Evolutionary conservation across 1,140 invertebrate genomes (phyloP).

Genomic region (Lepidurus couesii): DNA sequence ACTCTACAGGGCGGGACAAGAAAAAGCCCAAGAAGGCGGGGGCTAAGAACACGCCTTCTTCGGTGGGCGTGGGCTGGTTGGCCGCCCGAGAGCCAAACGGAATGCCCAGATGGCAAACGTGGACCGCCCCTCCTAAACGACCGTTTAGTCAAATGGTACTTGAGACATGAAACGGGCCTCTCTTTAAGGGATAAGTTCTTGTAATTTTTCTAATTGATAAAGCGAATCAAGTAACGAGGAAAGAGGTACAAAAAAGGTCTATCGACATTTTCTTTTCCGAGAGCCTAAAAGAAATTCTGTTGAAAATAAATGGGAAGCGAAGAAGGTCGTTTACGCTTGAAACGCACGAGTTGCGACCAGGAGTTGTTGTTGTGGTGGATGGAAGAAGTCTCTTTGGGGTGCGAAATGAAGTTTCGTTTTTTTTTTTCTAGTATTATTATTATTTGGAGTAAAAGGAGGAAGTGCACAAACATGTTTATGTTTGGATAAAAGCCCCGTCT

Average conservation of each 20-base stretch:
- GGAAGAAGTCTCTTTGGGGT: no score
- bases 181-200: neutral
- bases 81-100: neutral
- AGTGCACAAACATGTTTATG: neutral
- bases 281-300: no score
- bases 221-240: neutral
- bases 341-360: no score
- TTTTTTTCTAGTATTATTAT: neutral
- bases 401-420: neutral
- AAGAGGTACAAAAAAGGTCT: neutral
- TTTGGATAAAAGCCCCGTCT: neutral
- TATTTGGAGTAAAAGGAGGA: neutral
- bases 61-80: neutral
- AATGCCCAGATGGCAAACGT: slow-evolving; percentile 23
- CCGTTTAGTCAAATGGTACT: slow-evolving; percentile 26
- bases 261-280: no score
- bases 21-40: neutral
- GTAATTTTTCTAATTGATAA: neutral
- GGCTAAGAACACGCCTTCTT: neutral
- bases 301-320: no score
- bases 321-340: no score
- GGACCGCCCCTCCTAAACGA: slow-evolving; percentile 25
- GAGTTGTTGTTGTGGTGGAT: no score
- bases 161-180: neutral
- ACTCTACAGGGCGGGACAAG: no score